phyloP scores from a whole-genome alignment of 2,113 vertebrate species.

The Myocastor coypus region DNA sequence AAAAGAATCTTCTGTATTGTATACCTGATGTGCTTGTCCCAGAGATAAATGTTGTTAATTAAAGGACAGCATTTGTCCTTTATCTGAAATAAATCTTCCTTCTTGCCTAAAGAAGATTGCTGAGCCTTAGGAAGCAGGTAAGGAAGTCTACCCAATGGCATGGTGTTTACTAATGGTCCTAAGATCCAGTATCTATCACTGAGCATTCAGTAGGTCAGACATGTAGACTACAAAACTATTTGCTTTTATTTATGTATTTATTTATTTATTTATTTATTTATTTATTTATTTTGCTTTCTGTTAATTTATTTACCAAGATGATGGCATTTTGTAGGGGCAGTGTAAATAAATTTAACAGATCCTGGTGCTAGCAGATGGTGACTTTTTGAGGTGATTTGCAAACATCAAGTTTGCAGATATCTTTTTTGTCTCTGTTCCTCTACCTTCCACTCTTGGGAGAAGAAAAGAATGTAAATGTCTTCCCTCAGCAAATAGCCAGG shows the following conservation, averaged over 20 bases:
- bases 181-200: background rate
- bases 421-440: background rate
- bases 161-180: background rate
- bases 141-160: constrained; percentile 8
- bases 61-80: constrained; percentile 87
- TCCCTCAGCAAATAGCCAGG: background rate
- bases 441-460: background rate
- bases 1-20: constrained; percentile 86
- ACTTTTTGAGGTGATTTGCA: background rate
- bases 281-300: background rate
- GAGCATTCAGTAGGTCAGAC: background rate
- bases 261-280: background rate
- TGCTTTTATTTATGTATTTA: background rate
- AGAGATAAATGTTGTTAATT: constrained; percentile 91
- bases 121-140: constrained; percentile 59
- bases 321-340: background rate
- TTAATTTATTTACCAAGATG: background rate
- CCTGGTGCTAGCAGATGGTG: background rate
- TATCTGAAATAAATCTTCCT: constrained; percentile 79
- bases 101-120: constrained; percentile 54
- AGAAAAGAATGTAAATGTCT: background rate
- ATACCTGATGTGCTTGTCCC: constrained; percentile 89
- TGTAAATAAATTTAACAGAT: background rate
- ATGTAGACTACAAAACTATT: background rate
- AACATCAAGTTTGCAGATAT: background rate